phyloP scores from a whole-genome alignment of 2,113 vertebrate genomes.

The Microcebus murinus region DNA sequence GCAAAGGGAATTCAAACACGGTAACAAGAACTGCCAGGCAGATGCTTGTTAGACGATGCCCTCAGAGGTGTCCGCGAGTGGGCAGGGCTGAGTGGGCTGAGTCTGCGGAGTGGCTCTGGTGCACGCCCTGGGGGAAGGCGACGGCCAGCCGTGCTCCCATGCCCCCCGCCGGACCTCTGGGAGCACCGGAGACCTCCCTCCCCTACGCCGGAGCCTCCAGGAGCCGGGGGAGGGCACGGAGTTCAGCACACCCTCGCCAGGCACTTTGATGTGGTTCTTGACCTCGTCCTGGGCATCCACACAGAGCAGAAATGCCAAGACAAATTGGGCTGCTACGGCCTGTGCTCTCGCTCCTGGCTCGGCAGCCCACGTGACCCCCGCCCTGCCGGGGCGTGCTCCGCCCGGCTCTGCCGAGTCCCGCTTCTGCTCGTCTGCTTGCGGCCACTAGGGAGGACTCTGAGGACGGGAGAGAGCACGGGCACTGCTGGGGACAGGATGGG shows the following conservation, averaged over 20 bases:
- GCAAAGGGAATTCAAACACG: background rate
- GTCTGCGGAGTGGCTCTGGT: no score
- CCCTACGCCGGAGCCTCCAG: background rate
- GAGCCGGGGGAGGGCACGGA: background rate
- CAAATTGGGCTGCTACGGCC: background rate
- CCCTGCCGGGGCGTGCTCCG: background rate
- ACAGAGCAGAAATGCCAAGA: background rate
- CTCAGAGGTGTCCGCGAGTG: background rate
- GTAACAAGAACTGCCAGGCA: background rate
- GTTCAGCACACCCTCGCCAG: background rate
- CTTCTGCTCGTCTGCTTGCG: background rate
- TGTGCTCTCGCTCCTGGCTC: background rate
- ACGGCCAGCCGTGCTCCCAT: background rate
- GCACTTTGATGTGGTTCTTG: background rate
- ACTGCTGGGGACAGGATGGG: background rate
- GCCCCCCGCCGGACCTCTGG: background rate
- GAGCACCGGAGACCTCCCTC: fast-evolving
- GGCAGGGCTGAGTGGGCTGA: background rate
- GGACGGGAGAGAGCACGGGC: background rate
- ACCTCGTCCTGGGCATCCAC: background rate
- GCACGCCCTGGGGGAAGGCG: no score
- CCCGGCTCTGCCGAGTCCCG: background rate
- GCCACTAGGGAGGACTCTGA: background rate
- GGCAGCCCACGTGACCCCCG: background rate
- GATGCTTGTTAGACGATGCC: background rate